These are phyloP conservation scores for Gallinago paraguaiae DNA, from an alignment of 2,113 vertebrate genomes.

Conservation along the genomic window DNA sequence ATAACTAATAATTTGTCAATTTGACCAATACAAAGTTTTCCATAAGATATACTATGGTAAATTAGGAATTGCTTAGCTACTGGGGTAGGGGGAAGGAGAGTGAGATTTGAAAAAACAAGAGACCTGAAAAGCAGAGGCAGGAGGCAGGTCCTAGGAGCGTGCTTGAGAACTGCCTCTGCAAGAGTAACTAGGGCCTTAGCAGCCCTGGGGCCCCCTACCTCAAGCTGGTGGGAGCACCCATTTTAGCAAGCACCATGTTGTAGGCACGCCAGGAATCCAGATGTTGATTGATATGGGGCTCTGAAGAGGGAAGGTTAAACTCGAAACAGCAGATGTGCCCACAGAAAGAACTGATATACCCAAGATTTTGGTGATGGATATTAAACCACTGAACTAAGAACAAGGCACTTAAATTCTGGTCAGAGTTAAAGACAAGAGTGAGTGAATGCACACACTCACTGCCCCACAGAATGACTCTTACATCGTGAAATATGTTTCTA, in stretches of 20 bases:
- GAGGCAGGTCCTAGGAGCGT: not conserved
- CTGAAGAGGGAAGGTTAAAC: not conserved
- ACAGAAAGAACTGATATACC: not conserved
- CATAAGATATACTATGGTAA: fast-evolving
- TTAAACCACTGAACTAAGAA: not conserved
- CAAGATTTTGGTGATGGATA: not conserved
- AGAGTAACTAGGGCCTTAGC: not conserved
- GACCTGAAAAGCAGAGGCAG: not conserved
- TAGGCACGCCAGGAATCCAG: not conserved
- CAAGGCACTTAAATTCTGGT: not conserved
- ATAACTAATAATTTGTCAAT: not conserved
- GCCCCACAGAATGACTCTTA: not conserved
- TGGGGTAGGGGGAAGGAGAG: not conserved
- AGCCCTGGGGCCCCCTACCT: not conserved
- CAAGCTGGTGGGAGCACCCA: not conserved
- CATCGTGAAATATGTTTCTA: not conserved
- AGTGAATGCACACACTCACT: fast-evolving
- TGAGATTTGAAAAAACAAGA: not conserved
- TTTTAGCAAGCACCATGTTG: not conserved
- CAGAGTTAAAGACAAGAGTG: not conserved
- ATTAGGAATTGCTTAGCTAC: not conserved
- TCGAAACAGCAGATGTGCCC: not conserved
- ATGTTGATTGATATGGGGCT: not conserved
- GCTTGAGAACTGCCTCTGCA: not conserved
- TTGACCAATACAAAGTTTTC: not conserved